Conservation (phyloP, 2,797 vertebrate species). For the Euthynnus affinis region DNA sequence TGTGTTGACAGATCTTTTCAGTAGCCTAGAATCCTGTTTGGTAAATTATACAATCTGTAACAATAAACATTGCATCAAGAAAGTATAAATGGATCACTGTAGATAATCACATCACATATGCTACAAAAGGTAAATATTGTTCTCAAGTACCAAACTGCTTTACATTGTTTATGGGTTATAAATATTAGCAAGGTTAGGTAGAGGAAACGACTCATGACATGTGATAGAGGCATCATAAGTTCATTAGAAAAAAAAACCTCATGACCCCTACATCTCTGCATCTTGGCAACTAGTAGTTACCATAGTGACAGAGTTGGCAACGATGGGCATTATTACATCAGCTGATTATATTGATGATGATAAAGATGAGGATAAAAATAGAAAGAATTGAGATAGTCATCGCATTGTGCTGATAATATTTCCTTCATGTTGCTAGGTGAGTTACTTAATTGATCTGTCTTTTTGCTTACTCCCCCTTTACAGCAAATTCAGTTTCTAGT, state of each 20-base stretch:
- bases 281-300: constrained; percentile 60
- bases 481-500: background rate
- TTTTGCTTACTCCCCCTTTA: constrained; percentile 4
- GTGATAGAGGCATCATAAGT: constrained; percentile 17
- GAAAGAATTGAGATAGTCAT: constrained; percentile 11
- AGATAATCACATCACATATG: background rate
- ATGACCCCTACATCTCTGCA: constrained; percentile 38
- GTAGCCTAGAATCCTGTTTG: background rate
- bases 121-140: background rate
- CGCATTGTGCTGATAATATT: constrained; percentile 18
- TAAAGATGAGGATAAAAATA: constrained; percentile 36
- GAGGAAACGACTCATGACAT: background rate
- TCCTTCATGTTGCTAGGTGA: constrained; percentile 21
- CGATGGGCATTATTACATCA: constrained; percentile 28
- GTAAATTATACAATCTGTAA: background rate
- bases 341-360: constrained; percentile 52
- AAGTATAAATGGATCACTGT: background rate
- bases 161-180: background rate
- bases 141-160: background rate
- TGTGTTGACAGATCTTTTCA: background rate
- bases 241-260: constrained; percentile 24
- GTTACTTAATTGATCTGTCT: background rate
- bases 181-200: background rate
- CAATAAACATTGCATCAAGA: background rate
- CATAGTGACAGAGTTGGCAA: constrained; percentile 57